These are phyloP conservation scores for mouse (Mus musculus) DNA, from an alignment of 2,113 vertebrate genomes.

Conservation along the genomic window DNA sequence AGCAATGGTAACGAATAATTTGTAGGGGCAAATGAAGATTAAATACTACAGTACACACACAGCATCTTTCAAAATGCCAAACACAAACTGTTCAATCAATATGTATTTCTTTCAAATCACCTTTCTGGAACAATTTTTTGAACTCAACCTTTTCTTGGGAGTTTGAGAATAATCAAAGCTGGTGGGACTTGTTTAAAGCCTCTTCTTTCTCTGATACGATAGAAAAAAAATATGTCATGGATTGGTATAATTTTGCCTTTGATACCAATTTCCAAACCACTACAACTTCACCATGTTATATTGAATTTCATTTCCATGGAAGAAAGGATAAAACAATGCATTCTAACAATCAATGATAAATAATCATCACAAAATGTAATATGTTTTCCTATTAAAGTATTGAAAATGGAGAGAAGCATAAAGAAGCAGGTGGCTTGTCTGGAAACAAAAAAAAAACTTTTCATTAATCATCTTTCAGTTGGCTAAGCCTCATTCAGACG, in stretches of 20 bases:
- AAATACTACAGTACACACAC: not conserved
- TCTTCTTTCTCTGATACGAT: not conserved
- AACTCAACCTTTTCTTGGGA: not conserved
- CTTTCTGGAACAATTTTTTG: not conserved
- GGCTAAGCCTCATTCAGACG: not conserved
- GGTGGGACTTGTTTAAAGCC: not conserved
- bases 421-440: not conserved
- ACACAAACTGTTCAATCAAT: not conserved
- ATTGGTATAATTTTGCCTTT: not conserved
- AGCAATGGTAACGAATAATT: not conserved
- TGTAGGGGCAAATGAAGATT: slow-evolving; percentile 27
- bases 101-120: not conserved
- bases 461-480: not conserved
- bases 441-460: not conserved
- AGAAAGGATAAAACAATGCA: not conserved
- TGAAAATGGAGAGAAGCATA: not conserved
- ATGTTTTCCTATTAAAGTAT: not conserved
- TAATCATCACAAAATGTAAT: not conserved
- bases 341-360: not conserved
- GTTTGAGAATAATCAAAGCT: not conserved
- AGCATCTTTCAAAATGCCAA: slow-evolving; percentile 4
- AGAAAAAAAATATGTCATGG: not conserved
- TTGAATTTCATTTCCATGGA: not conserved
- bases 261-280: not conserved
- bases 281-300: not conserved